A percentile compares a stretch with the other conserved stretches of the same genome.
phyloP scores from a whole-genome alignment of 1,140 invertebrate genomes.

The silkworm (Bombyx mori) region DNA sequence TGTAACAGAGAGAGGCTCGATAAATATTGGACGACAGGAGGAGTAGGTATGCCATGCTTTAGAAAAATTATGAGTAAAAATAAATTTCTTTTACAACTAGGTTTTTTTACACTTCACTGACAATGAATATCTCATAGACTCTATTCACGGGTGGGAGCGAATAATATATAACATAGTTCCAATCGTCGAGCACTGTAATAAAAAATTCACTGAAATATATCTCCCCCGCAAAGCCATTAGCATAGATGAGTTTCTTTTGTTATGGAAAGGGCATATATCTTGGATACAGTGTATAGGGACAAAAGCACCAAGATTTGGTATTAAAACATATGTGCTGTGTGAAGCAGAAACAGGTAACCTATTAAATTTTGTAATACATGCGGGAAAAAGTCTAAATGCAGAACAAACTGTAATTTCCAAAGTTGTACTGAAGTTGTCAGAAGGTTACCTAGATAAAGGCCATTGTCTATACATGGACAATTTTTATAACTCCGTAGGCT shows the following conservation, averaged over 20 bases:
- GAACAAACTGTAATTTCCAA: constrained; percentile 7
- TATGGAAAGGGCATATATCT: constrained; percentile 22
- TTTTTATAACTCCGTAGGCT: background rate
- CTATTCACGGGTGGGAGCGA: constrained; percentile 1
- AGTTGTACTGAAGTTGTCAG: too few species aligned
- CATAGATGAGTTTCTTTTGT: constrained; percentile 22
- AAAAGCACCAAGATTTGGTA: constrained; percentile 20
- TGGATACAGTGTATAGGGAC: constrained; percentile 19
- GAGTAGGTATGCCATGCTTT: background rate
- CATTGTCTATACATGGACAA: too few species aligned
- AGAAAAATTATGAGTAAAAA: background rate
- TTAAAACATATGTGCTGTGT: constrained; percentile 23
- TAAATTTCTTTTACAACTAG: background rate
- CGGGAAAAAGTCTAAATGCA: constrained; percentile 10
- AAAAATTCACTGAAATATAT: constrained; percentile 16
- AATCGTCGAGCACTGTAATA: constrained; percentile 19
- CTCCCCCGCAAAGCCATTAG: constrained; percentile 11
- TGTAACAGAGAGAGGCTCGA: constrained; percentile 4
- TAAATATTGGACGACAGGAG: constrained; percentile 1
- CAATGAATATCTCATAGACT: background rate
- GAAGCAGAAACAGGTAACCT: constrained; percentile 19
- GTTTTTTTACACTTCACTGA: background rate
- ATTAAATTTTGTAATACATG: constrained; percentile 7
- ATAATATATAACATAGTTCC: constrained; percentile 19
- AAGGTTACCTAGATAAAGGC: too few species aligned